Evolutionary conservation across 2,797 vertebrate species (phyloP).

Genomic region (Falco cherrug): DNA sequence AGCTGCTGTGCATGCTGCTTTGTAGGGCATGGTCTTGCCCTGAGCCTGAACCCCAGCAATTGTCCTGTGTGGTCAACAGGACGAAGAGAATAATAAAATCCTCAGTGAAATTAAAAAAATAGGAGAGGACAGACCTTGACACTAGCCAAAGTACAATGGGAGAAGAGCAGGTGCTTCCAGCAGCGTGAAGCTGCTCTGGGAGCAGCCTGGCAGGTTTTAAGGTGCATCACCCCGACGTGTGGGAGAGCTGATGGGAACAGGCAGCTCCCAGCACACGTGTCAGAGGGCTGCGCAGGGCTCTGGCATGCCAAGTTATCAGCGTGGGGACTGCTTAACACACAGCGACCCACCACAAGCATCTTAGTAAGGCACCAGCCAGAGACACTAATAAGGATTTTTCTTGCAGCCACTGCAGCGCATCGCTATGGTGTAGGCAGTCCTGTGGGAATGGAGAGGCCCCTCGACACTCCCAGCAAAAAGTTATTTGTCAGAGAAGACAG

Average conservation of each 20-base stretch:
- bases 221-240: accelerated
- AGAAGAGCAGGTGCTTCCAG: neutral
- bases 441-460: neutral
- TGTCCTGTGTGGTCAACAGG: neutral
- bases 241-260: neutral
- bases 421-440: neutral
- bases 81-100: accelerated
- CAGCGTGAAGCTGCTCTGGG: accelerated
- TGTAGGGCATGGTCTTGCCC: neutral
- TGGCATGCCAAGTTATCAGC: accelerated
- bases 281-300: neutral
- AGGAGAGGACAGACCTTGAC: neutral
- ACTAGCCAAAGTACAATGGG: neutral
- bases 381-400: neutral
- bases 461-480: accelerated
- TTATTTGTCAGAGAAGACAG: neutral
- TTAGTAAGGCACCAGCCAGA: neutral
- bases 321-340: accelerated
- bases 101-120: neutral
- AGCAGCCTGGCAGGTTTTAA: neutral
- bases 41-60: neutral
- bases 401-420: neutral
- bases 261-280: accelerated
- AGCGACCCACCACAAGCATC: accelerated
- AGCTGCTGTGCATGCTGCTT: accelerated